Evolutionary conservation across 2,113 vertebrate species (phyloP).

Genomic region (Narcine bancroftii): DNA sequence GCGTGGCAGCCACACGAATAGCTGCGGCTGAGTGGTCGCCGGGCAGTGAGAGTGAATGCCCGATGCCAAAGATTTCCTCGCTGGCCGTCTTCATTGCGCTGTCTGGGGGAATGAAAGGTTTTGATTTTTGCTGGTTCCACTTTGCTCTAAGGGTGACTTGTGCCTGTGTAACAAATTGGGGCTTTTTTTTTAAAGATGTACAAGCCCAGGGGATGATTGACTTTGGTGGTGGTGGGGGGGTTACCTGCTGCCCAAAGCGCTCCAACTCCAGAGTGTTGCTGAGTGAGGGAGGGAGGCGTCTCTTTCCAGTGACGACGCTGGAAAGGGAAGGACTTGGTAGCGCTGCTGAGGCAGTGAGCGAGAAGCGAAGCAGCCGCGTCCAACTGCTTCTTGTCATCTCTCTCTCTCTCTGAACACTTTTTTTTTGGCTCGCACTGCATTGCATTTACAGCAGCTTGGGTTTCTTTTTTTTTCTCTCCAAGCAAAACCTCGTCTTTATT

Average conservation of each 20-base stretch:
- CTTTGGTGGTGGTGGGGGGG: background rate
- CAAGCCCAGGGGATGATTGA: background rate
- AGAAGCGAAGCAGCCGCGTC: background rate
- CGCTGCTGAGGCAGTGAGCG: background rate
- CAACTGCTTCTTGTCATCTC: constrained; percentile 22
- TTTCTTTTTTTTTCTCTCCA: background rate
- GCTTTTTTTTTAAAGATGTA: background rate
- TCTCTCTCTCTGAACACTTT: constrained; percentile 25
- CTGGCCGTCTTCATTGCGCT: background rate
- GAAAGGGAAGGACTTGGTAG: constrained; percentile 9
- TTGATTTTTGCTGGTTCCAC: background rate
- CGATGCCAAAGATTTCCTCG: background rate
- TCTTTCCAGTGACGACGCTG: constrained; percentile 22
- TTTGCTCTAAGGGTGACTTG: background rate
- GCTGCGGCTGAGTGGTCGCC: too few relatives aligned
- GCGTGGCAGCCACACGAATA: too few relatives aligned
- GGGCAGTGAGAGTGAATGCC: background rate
- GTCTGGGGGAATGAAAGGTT: background rate
- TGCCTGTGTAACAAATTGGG: background rate
- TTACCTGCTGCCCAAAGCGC: background rate
- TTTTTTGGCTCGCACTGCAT: constrained; percentile 9
- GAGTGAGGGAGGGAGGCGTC: constrained; percentile 22
- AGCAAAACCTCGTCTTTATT: background rate
- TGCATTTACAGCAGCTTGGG: background rate
- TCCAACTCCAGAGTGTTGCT: background rate